A percentile compares a stretch with the other conserved stretches of the same genome.
phyloP scores from a whole-genome alignment of 2,113 vertebrate genomes.

The Leptobrachium leishanense region DNA sequence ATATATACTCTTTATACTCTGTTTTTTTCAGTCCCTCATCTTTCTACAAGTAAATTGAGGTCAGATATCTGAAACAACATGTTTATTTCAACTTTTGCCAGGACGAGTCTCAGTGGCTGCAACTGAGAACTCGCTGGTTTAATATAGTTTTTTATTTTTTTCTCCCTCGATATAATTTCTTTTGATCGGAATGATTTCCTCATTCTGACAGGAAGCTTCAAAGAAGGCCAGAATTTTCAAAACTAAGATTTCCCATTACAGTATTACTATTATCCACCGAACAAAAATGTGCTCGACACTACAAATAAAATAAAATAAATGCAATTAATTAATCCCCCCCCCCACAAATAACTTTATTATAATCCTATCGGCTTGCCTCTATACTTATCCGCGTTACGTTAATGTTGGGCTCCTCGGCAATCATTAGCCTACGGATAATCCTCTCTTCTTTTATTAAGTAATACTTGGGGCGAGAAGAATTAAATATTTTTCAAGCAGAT shows the following conservation, averaged over 20 bases:
- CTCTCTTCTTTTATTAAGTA: conserved; percentile 51
- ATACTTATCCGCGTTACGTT: neutral
- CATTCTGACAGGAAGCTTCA: too few species aligned
- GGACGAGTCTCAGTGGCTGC: neutral
- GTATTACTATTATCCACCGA: too few species aligned
- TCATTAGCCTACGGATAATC: conserved; percentile 54
- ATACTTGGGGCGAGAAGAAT: neutral
- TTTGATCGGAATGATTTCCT: too few species aligned
- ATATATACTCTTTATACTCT: too few species aligned
- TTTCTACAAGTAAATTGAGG: neutral
- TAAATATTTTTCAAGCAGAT: conserved; percentile 21
- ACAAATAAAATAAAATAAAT: too few species aligned
- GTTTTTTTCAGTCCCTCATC: neutral
- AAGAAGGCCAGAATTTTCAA: too few species aligned
- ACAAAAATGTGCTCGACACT: too few species aligned
- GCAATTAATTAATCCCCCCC: too few species aligned
- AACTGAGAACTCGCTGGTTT: conserved; percentile 6
- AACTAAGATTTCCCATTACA: too few species aligned
- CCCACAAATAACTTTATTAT: conserved; percentile 42
- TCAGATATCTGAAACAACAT: neutral
- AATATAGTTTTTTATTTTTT: too few species aligned
- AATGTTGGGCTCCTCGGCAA: conserved; percentile 26
- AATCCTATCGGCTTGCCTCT: conserved; percentile 51
- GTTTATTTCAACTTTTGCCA: neutral
- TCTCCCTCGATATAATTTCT: too few species aligned